phyloP scores from a whole-genome alignment of 1,140 invertebrate species.

The Megathymus violae region DNA sequence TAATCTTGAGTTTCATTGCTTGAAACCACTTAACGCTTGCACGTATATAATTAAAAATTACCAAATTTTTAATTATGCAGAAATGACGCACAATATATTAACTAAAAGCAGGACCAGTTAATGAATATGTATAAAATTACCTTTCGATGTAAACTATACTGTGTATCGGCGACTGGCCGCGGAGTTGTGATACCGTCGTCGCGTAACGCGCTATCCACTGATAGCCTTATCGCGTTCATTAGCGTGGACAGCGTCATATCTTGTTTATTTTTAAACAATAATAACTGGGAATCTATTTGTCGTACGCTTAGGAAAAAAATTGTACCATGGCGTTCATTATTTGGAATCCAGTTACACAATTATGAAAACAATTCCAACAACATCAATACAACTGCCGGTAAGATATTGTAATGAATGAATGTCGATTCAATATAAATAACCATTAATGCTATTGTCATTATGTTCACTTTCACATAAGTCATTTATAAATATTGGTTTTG shows the following conservation, averaged over 20 bases:
- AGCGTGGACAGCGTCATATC: conserved; percentile 62
- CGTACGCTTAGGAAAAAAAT: conserved; percentile 39
- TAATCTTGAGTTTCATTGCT: no score
- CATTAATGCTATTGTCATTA: background rate
- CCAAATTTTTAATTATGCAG: background rate
- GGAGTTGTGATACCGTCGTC: conserved; percentile 1
- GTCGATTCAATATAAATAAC: background rate
- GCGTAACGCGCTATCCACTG: conserved; percentile 37
- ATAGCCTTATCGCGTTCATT: conserved; percentile 64
- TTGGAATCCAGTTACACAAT: background rate
- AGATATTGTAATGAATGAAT: background rate
- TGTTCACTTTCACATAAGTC: background rate
- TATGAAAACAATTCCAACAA: no score
- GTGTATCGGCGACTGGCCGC: conserved; percentile 1
- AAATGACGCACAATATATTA: background rate
- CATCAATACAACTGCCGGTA: background rate
- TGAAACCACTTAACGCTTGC: no score
- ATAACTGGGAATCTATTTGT: conserved; percentile 44
- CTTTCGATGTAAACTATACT: background rate
- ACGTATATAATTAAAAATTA: background rate
- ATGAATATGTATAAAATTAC: background rate
- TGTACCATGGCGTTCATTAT: background rate
- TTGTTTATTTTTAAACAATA: conserved; percentile 60
- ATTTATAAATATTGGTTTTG: conserved; percentile 3
- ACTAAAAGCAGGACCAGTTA: background rate